Base-by-base conservation (phyloP, 2,888 invertebrate species). In the Drosophila lutescens region DNA sequence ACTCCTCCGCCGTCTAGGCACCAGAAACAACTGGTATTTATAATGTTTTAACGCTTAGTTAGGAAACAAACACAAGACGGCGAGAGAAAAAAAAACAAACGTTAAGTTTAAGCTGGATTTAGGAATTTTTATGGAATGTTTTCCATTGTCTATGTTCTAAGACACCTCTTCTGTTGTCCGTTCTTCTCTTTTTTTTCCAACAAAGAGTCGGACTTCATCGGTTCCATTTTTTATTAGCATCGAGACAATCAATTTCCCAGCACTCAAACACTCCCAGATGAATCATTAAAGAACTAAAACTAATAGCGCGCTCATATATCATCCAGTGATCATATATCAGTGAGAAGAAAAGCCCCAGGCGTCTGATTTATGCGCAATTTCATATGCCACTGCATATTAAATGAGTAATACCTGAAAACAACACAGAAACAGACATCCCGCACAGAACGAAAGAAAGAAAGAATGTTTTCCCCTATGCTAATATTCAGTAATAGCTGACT, bases 261-360 rank as follows among this genome's bases (percentile, higher is more conserved):
- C 63, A 54, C 65, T 34, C 54, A 34, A 49, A 46, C 63, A 40
- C 65, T 34, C 65, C 40, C 65, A 50, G 74, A 78, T 81, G 68
- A 71, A 73, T 79, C 85, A 76, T 78, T 81, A 81, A 81, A 81
- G 66, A 40, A 60, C 75, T 68, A 44, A 47, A 70, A 67, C 69
- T 77, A 86, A 80, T 82, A 69, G 80, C 66, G 56, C 60, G 51
- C 68, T 75, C 77, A 76, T 84, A 77, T 73, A 84, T 84, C 80
- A 77, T 55, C 17, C 66, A 43, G 30, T 46, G 76, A 76, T 76
- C 78, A 74, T 77, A 79, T 72, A 77, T 74, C 62, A 79, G 41
- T 12, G 34, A 34, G 5, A 54, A 9, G 63, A 73, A 36, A 56
- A 70, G 40, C 34, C 53, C 71, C 82, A 51, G 36, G 49, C 51